Base-by-base conservation (phyloP, 2,113 vertebrate species). In the Cavia aperea region DNA sequence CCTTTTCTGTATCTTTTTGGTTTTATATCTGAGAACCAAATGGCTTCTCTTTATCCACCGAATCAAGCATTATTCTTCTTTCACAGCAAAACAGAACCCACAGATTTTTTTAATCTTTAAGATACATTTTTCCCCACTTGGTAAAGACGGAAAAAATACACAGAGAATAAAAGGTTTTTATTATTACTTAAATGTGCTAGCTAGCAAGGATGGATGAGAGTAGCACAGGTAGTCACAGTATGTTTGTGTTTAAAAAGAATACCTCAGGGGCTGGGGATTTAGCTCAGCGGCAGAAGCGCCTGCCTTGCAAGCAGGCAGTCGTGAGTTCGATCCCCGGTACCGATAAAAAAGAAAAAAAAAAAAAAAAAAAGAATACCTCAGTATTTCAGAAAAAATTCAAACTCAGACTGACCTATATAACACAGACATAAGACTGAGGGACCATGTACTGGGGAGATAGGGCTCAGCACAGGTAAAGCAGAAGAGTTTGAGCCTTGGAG, bases 41-140 rank as follows among this genome's bases (percentile, higher is more conserved):
- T 87, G 60, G 56, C 10, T 86, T 94, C 43, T 93, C 66, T 92
- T 88, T 86, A 89, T 58, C 36, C 49, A 90, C 9, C 36, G 16
- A 33, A 82, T 82, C 73, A 84, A 83, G 36, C 65, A 23, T 91
- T 89, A 77, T 65, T 87, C 83, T 49, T 72, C 36, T 68, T 62
- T 91, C 26, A 88, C 2, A 39, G 75, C 26, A 84, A 33, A 60
- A 78, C 0, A 89, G n/a, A 92, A 82, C 46, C 70, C 65, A 91
- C 29, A 86, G 6, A 90, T 43, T 75, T 95, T 94, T 91, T 93
- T 33, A 70, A 21, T 84, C 90, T 91, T 49, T 58, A 84, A 87
- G 46, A 81, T 51, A 84, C 29, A 73, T 86, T 89, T 43, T 81
- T 60, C 51, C 54, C 66, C 54, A 86, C 83, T 93, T 82, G 70